Base-by-base conservation (phyloP, 2,797 vertebrate species). In the Scolopax bukidnonensis region DNA sequence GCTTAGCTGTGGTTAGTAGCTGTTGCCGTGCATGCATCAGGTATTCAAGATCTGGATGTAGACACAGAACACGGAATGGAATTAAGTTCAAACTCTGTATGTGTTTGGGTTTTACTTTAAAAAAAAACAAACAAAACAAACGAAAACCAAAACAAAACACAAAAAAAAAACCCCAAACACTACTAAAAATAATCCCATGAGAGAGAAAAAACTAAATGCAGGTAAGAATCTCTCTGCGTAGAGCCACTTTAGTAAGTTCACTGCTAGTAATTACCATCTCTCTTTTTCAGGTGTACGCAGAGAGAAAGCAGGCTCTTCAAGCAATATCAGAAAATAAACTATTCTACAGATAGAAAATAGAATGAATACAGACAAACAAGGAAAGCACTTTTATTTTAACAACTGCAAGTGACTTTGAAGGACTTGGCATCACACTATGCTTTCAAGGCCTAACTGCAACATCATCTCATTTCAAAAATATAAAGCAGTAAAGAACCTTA, bases 21-120 rank as follows among this genome's bases (percentile, higher is more conserved):
- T 99, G 99, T 83, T 99, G 99, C 61, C 99, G 98, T 61, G 99
- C 99, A 50, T 99, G 99, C 99, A 99, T 98, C 98, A 99, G 97
- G 96, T 99, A 99, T 96, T 99, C 99, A 87, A 99, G 98, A 97
- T 99, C 99, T 99, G 97, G 41, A 82, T 12, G 54, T 20, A 94
- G 86, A 94, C 6, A 94, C 54, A 87, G 2, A 84, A 91, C 9
- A 88, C 11, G 33, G 54, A 59, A 81, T 48, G 43, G 25, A 86
- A 65, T 0, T 77, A 10, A 88, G 33, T 50, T 84, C 17, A 78
- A 81, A 77, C 18, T 50, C 11, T 10, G 10, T 11, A 17, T 12
- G 2, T 27, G 14, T 36, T 32, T 74, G 36, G 3, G 0, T 20
- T 61, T 54, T 7, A 73, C 60, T 80, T 10, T 1, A 24, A 30